Base-by-base conservation (phyloP, 1,140 invertebrate species). In the Papilio dardanus region DNA sequence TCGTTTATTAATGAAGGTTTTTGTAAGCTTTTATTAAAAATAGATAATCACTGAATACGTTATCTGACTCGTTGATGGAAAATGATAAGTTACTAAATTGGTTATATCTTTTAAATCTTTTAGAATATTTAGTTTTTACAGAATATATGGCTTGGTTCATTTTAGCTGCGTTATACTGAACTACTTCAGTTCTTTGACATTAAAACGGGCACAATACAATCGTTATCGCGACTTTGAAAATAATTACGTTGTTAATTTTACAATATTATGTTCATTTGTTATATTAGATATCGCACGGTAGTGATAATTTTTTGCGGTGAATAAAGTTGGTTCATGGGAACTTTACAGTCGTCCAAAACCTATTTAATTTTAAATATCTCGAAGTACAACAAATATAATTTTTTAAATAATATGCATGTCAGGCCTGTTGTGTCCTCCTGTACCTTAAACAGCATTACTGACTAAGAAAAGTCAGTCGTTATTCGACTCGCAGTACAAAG, bases 21-120 rank as follows among this genome's bases (percentile, higher is more conserved):
- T 66, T 69, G 19, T 69, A n/a, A 37, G 35, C 33, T 66, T 66
- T 69, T 69, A 69, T 42, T 69, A 42, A 69, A 37, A 69, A 33
- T 69, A 35, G 33, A 69, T 69, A 69, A 69, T 69, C 67, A 35
- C 31, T 3, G 24, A 30, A 24, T 16, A 65, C 14, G 31, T 67
- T 67, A 67, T 67, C 65, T n/a, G 30, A 21, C 33, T 8, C 31
- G 33, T 31, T 30, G 16, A 6, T 67, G 65, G 33, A 62, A 62
- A 62, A 3, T 62, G 54, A 62, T 58, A 50, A 19, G 6, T 24
- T 12, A 54, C 21, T 21, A 28, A 62, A 30, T 62, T 28, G 14
- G 30, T 16, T 62, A 62, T 30, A 14, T 62, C 54, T 28, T 62
- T 58, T 14, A 5, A 62, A 28, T 62, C 10, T 1, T 28, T 12